Evolutionary conservation across 1,140 invertebrate genomes (phyloP).

Genomic region (Palaemon carinicauda): DNA sequence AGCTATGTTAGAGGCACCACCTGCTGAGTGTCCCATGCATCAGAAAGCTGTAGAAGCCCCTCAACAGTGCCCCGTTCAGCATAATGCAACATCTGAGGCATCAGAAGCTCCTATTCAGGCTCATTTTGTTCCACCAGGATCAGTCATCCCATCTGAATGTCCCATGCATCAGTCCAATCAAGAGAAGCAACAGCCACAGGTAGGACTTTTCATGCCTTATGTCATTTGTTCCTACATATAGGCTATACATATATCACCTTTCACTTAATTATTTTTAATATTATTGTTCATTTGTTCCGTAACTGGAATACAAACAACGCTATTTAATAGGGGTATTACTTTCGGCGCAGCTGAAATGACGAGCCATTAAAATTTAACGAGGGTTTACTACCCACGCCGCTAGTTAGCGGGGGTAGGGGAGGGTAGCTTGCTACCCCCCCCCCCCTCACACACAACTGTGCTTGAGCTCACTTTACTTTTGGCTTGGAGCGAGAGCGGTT

Average conservation of each 20-base stretch:
- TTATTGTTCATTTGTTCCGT: too few relatives aligned
- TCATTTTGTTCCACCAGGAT: neutral
- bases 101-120: neutral
- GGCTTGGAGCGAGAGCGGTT: too few relatives aligned
- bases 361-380: too few relatives aligned
- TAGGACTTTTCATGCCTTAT: neutral
- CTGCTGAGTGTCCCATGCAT: neutral
- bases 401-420: too few relatives aligned
- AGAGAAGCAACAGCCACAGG: neutral
- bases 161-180: slow-evolving; percentile 45
- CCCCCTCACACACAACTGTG: too few relatives aligned
- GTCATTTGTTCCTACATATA: neutral
- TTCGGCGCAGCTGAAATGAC: too few relatives aligned
- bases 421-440: too few relatives aligned
- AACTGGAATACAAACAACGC: too few relatives aligned
- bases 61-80: slow-evolving; percentile 36
- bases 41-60: neutral
- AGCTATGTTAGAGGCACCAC: neutral
- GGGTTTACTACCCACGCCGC: too few relatives aligned
- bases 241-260: neutral
- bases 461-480: too few relatives aligned
- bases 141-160: slow-evolving; percentile 36
- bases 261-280: neutral
- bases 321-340: too few relatives aligned
- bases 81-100: neutral